These are phyloP conservation scores for Plebejus argus DNA, from an alignment of 2,888 invertebrate genomes.

Conservation along the genomic window DNA sequence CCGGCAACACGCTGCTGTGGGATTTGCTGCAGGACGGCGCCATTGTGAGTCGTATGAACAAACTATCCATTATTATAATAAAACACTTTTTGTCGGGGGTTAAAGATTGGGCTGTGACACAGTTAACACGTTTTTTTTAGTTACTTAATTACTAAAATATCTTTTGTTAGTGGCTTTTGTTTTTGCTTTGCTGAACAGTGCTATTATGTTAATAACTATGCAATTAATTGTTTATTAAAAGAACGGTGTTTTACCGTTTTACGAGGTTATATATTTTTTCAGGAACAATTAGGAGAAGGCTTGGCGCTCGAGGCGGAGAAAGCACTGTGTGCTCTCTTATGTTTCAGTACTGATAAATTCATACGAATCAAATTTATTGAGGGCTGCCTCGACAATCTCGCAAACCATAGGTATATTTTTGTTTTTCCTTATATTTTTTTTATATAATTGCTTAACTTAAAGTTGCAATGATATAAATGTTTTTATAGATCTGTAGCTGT, in stretches of 20 bases:
- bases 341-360: conserved; percentile 93
- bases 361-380: conserved; percentile 97
- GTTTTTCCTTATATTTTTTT: conserved; percentile 31
- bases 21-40: conserved; percentile 95
- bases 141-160: no score
- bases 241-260: neutral
- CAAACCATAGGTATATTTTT: conserved; percentile 84
- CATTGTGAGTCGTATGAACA: conserved; percentile 83
- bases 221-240: no score
- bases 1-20: conserved; percentile 96
- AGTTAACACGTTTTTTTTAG: no score
- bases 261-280: conserved; percentile 35
- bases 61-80: conserved; percentile 10
- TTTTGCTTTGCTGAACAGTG: no score
- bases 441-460: conserved; percentile 18
- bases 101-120: no score
- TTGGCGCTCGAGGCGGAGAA: conserved; percentile 96
- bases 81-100: neutral
- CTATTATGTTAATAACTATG: no score
- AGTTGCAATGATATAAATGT: neutral
- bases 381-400: conserved; percentile 94
- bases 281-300: conserved; percentile 94
- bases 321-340: conserved; percentile 92
- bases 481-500: conserved; percentile 90
- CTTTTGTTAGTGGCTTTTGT: no score